Percentiles rank a stretch among this genome's conserved stretches.
phyloP scores from a whole-genome alignment of 2,797 vertebrate species.

The Sylvia borin region DNA sequence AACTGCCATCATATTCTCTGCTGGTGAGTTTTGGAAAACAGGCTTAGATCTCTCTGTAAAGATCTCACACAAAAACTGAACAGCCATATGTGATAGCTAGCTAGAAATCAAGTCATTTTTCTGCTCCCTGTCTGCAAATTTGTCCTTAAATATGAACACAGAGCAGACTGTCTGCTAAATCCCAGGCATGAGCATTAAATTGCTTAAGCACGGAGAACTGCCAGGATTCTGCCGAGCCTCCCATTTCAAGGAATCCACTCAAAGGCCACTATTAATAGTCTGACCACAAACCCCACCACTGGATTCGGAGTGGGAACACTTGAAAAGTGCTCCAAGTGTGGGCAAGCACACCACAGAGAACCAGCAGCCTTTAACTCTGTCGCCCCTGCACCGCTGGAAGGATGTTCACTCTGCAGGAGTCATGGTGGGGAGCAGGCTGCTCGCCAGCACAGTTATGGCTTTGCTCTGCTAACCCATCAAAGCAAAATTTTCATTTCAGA shows the following conservation, averaged over 20 bases:
- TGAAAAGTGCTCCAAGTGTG: background rate
- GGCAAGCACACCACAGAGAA: background rate
- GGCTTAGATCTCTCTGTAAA: conserved; percentile 2
- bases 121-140: conserved; percentile 36
- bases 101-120: conserved; percentile 20
- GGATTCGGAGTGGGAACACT: background rate
- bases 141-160: background rate
- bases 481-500: background rate
- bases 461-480: background rate
- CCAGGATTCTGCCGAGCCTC: background rate
- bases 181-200: background rate
- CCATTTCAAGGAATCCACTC: background rate
- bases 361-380: background rate
- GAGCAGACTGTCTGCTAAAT: conserved; percentile 11
- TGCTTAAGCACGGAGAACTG: background rate
- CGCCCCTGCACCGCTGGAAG: fast-evolving
- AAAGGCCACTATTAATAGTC: background rate
- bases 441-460: background rate
- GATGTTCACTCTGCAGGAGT: background rate
- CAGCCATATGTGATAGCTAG: conserved; percentile 38
- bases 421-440: background rate
- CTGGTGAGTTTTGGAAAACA: conserved; percentile 36
- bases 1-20: conserved; percentile 28
- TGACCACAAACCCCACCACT: background rate
- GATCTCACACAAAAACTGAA: conserved; percentile 26